phyloP scores from a whole-genome alignment of 2,113 vertebrate genomes.

The Psettodes erumei region DNA sequence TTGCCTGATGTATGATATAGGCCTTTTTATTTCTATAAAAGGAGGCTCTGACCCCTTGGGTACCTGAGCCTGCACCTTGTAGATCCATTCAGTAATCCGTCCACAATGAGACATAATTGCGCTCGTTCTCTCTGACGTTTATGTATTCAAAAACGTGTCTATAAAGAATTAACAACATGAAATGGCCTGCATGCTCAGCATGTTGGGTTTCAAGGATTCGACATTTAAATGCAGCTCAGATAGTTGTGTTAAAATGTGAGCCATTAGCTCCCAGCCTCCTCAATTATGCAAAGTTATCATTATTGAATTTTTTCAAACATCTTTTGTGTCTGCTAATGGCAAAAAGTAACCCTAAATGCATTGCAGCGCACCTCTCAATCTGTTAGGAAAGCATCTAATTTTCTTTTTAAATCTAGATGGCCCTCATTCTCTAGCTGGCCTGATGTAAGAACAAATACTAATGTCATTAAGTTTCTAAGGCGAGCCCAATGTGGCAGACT shows the following conservation, averaged over 20 bases:
- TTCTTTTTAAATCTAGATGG: conserved; percentile 11
- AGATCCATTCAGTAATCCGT: not conserved
- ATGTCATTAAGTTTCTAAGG: conserved; percentile 33
- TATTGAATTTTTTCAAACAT: conserved; percentile 58
- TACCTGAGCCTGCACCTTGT: not conserved
- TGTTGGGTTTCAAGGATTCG: conserved; percentile 29
- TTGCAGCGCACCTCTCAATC: conserved; percentile 25
- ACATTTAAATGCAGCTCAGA: conserved; percentile 41
- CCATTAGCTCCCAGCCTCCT: conserved; percentile 48
- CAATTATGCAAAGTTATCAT: conserved; percentile 56
- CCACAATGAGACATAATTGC: not conserved
- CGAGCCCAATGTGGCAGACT: conserved; percentile 15
- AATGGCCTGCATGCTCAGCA: conserved; percentile 18
- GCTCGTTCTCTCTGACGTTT: conserved; percentile 17
- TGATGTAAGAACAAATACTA: conserved; percentile 14
- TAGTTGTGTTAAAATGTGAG: conserved; percentile 27
- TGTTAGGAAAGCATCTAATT: conserved; percentile 40
- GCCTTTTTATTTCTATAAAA: too few relatives aligned
- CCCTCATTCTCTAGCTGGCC: conserved; percentile 13
- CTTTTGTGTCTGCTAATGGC: conserved; percentile 54
- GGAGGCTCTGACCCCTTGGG: not conserved
- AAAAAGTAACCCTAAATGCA: conserved; percentile 43
- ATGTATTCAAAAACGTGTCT: not conserved
- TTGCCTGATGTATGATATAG: too few relatives aligned
- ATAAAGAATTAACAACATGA: conserved; percentile 35